phyloP scores from a whole-genome alignment of 2,888 invertebrate species.

The Osmoderma eremita region DNA sequence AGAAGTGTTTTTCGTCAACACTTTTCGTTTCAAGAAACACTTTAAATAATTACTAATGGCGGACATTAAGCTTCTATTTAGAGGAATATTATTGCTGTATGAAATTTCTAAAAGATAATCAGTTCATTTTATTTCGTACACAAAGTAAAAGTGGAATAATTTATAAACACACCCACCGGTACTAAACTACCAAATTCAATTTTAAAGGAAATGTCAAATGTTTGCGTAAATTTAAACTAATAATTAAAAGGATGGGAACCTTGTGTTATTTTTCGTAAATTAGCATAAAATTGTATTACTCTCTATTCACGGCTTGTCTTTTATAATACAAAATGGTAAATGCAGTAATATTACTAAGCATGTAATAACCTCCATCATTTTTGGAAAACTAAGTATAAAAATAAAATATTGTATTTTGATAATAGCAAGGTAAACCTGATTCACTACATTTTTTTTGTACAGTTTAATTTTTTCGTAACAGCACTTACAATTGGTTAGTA shows the following conservation, averaged over 20 bases:
- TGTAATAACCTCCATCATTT: too few species aligned
- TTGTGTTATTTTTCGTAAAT: too few species aligned
- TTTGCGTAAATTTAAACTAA: constrained; percentile 1
- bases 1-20: constrained; percentile 35
- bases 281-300: too few species aligned
- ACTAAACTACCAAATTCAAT: constrained; percentile 4
- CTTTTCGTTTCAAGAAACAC: constrained; percentile 34
- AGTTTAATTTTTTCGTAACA: too few species aligned
- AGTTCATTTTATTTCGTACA: constrained; percentile 10
- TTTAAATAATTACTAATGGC: constrained; percentile 22
- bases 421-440: too few species aligned
- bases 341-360: too few species aligned
- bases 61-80: constrained; percentile 25
- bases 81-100: not conserved
- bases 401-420: too few species aligned
- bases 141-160: constrained; percentile 25
- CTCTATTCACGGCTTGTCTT: too few species aligned
- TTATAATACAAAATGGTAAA: too few species aligned
- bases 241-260: constrained; percentile 9
- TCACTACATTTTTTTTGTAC: too few species aligned
- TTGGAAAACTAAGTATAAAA: too few species aligned
- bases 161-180: constrained; percentile 1
- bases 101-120: constrained; percentile 11
- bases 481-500: too few species aligned
- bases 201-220: constrained; percentile 6